Evolutionary conservation across 2,888 invertebrate species (phyloP), one percentile per base, ranked within the genome.

Genomic region (Elgonia sp.): DNA sequence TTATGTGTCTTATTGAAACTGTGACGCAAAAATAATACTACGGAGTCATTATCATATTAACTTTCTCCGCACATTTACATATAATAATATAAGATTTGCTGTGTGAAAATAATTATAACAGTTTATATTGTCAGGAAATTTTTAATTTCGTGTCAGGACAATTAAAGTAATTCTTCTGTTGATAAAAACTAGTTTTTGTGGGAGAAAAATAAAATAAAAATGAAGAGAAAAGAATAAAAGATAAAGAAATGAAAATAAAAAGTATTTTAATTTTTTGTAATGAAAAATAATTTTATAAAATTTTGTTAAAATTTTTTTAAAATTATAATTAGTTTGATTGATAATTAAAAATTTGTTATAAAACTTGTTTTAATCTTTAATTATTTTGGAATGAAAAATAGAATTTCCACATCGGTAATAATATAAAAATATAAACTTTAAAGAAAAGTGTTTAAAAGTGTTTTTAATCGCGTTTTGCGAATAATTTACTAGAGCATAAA

Each of bases 401-500:
- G 7, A 29, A n/a, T 12, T 53, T 53, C 53, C n/a, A 14, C n/a
- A 57, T 21, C 20, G 10, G 21, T 57, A 21, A 8, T 0, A 37
- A 37, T 62, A 14, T 14, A 62, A 62, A 62, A 14, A 16, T 46
- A 7, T 46, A 14, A 2, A 46, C 12, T 29, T 82, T 16, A 81
- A 75, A 57, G 80, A 85, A 80, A 80, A 80, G 73, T 60, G 8
- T 53, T 75, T 65, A 39, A 57, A 29, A 20, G 20, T 67, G 65
- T 62, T 79, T 85, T 84, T 76, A 81, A 81, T 86, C 16, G 69
- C 40, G 80, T 85, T 85, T 85, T 81, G 81, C 81, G 70, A 81
- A 81, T 76, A 69, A 81, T 81, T 86, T 76, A 86, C 39, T 70
- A 81, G 86, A 86, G 86, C 86, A 86, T 81, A 85, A 86, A 86